Evolutionary conservation across 2,888 invertebrate species (phyloP).

Genomic region (Ophion costatus): DNA sequence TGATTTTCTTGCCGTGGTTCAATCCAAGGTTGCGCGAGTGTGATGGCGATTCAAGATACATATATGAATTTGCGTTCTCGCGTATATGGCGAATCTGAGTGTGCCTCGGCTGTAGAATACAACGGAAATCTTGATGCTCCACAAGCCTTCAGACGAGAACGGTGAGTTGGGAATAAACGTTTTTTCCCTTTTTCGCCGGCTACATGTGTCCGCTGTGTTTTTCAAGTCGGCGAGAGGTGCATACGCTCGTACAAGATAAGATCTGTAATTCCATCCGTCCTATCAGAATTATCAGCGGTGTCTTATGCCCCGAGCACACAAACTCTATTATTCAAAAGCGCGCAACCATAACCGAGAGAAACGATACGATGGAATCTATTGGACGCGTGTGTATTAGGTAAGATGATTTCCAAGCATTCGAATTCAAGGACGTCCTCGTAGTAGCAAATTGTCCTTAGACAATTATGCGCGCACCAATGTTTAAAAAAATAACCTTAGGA

Average conservation of each 20-base stretch:
- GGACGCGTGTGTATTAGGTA: too few relatives aligned
- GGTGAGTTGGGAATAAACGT: constrained; percentile 10
- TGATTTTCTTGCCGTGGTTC: too few relatives aligned
- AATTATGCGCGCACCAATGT: too few relatives aligned
- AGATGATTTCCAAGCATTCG: too few relatives aligned
- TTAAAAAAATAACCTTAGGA: too few relatives aligned
- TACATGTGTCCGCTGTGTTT: constrained; percentile 11
- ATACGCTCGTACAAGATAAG: constrained; percentile 18
- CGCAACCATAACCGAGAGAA: constrained; percentile 36
- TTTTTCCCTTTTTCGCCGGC: not conserved
- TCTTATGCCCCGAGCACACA: constrained; percentile 17
- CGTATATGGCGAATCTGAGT: too few relatives aligned
- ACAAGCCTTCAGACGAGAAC: not conserved
- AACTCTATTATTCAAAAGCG: constrained; percentile 39
- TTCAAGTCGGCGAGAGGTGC: constrained; percentile 14
- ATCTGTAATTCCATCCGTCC: constrained; percentile 30
- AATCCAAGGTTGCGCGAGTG: too few relatives aligned
- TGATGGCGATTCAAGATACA: not conserved
- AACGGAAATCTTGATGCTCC: constrained; percentile 7
- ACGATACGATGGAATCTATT: not conserved
- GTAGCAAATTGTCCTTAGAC: too few relatives aligned
- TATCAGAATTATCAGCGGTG: constrained; percentile 19
- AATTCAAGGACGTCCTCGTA: too few relatives aligned
- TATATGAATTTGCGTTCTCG: constrained; percentile 13
- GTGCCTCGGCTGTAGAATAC: constrained; percentile 2